Conservation (phyloP, 1,140 invertebrate species). For the Temnothorax longispinosus region DNA sequence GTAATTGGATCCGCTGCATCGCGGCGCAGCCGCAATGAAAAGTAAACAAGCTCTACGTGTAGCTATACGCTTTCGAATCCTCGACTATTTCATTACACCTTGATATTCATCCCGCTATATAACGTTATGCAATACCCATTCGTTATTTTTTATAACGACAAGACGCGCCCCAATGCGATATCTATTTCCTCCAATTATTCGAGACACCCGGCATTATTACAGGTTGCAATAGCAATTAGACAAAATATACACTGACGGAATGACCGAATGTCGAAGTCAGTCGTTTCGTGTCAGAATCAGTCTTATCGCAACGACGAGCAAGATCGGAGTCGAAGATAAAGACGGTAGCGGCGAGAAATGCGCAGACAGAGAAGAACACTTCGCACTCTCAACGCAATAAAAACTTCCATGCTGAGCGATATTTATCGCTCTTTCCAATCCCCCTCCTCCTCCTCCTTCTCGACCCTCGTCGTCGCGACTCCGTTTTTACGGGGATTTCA, state of each 20-base stretch:
- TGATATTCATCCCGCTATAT: not conserved
- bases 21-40: slow-evolving; percentile 52
- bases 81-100: slow-evolving; percentile 29
- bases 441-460: not conserved
- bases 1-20: slow-evolving; percentile 70
- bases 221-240: not conserved
- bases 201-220: not conserved
- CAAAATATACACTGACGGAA: slow-evolving; percentile 60
- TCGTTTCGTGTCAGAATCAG: slow-evolving; percentile 46
- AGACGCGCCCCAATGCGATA: not conserved
- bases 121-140: not conserved
- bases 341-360: slow-evolving; percentile 52
- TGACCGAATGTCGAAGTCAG: slow-evolving; percentile 53
- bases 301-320: slow-evolving; percentile 42
- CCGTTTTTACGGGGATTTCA: slow-evolving; percentile 68
- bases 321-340: slow-evolving; percentile 32
- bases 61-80: slow-evolving; percentile 12
- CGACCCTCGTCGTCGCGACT: slow-evolving; percentile 30
- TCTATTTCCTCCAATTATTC: not conserved
- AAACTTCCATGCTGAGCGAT: slow-evolving; percentile 71
- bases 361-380: slow-evolving; percentile 54
- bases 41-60: slow-evolving; percentile 60
- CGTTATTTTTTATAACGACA: not conserved
- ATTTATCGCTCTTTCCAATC: slow-evolving; percentile 71
- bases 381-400: slow-evolving; percentile 74